Percentiles rank a stretch among this genome's conserved stretches.
phyloP scores from a whole-genome alignment of 2,797 vertebrate genomes.

The Fratercula arctica region DNA sequence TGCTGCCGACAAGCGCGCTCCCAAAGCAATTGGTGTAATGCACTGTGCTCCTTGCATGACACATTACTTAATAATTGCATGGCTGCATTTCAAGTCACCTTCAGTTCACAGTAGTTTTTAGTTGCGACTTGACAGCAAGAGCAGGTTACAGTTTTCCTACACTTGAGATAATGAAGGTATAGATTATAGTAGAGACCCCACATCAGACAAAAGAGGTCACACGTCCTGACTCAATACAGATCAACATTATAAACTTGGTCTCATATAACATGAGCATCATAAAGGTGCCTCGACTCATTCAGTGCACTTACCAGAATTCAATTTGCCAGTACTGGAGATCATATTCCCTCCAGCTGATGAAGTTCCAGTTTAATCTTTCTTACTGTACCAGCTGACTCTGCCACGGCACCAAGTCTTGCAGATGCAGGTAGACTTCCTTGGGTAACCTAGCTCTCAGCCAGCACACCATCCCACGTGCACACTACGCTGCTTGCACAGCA shows the following conservation, averaged over 20 bases:
- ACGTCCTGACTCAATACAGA: not conserved
- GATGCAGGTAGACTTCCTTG: not conserved
- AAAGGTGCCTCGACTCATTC: not conserved
- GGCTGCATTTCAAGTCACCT: slow-evolving; percentile 32
- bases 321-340: not conserved
- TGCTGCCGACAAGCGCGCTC: not conserved
- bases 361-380: not conserved
- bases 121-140: slow-evolving; percentile 11
- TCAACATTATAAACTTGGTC: slow-evolving; percentile 10
- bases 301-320: slow-evolving; percentile 2
- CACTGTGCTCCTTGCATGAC: slow-evolving; percentile 10
- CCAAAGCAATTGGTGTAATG: slow-evolving; percentile 20
- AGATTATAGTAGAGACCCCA: slow-evolving; percentile 8
- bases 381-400: fast-evolving
- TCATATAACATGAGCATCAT: not conserved
- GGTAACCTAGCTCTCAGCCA: not conserved
- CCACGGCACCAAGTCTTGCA: not conserved
- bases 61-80: not conserved
- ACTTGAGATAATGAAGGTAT: slow-evolving; percentile 20
- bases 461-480: not conserved
- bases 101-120: slow-evolving; percentile 1
- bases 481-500: not conserved
- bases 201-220: slow-evolving; percentile 12
- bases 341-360: not conserved
- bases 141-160: not conserved